phyloP scores from a whole-genome alignment of 1,140 invertebrate genomes.

The Ips typographus region DNA sequence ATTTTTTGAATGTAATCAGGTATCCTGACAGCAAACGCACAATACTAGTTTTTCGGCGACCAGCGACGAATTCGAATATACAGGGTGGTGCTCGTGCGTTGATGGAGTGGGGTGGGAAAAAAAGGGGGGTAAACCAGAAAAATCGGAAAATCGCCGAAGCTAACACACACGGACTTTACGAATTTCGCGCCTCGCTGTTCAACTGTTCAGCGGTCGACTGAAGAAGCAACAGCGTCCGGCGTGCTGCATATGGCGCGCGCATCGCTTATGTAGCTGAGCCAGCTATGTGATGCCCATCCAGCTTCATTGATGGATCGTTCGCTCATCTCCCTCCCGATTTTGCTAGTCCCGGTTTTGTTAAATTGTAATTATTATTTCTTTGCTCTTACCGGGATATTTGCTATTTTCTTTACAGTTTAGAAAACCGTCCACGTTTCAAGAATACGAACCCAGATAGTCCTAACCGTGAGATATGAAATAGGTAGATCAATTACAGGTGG shows the following conservation, averaged over 20 bases:
- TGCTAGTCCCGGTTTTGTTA: too few relatives aligned
- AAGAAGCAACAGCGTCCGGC: slow-evolving; percentile 46
- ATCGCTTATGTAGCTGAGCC: slow-evolving; percentile 14
- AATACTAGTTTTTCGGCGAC: background rate
- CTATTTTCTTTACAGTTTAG: too few relatives aligned
- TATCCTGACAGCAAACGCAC: background rate
- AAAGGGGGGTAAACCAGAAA: too few relatives aligned
- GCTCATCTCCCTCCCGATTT: too few relatives aligned
- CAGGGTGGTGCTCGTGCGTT: too few relatives aligned
- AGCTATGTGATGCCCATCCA: slow-evolving; percentile 2
- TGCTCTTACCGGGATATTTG: too few relatives aligned
- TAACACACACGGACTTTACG: background rate
- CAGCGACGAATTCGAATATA: background rate
- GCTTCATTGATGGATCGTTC: slow-evolving; percentile 2
- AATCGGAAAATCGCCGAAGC: background rate
- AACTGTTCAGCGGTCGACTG: slow-evolving; percentile 40
- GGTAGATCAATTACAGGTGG: too few relatives aligned
- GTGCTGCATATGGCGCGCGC: slow-evolving; percentile 38
- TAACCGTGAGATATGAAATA: too few relatives aligned
- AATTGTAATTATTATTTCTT: too few relatives aligned
- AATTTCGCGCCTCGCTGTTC: slow-evolving; percentile 39
- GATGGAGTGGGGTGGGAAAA: too few relatives aligned
- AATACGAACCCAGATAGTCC: too few relatives aligned
- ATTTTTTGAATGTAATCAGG: background rate
- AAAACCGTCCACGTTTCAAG: too few relatives aligned